Base-by-base conservation (phyloP, 1,140 invertebrate species). In the Coenobita brevimanus region DNA sequence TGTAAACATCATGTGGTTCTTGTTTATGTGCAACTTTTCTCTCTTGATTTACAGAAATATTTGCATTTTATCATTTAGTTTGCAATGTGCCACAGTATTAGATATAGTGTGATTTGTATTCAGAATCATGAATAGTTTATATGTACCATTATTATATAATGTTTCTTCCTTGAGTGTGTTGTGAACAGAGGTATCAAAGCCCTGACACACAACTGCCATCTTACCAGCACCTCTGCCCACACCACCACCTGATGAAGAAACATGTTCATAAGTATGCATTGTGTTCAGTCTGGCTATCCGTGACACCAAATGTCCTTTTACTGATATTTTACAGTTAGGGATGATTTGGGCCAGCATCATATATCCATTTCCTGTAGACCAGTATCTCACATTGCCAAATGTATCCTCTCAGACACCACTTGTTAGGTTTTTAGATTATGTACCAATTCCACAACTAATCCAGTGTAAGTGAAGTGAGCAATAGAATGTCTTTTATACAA, bases 51-150 rank as follows among this genome's bases (percentile, higher is more conserved):
- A 41, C 27, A 33, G 62, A 50, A 69, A 50, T n/a, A 82, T 50
- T 30, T 24, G n/a, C 67, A 82, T 60, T 43, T n/a, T n/a, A n/a
- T 62, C 43, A 75, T 60, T 78, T 85, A 60, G 73, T 85, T 85
- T 76, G 67, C 73, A 76, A 85, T 85, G 82, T 85, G 82, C 82
- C 82, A 85, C 82, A 85, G 82, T 85, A 85, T 85, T 85, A 85
- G 50, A 78, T 76, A 67, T 82, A 85, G 57, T 62, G 75, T 62
- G 71, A 75, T 33, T 75, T 78, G 71, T 85, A 50, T 75, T 38
- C 76, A 50, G 76, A 85, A 54, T 85, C 82, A 85, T 76, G 36
- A 30, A 78, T 57, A 24, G 62, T 85, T 85, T 71, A 73, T 71
- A 64, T 85, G 46, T 85, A 3, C 36, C 41, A 24, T 43, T 36